Conservation (phyloP, 2,888 invertebrate species). For the Drosophila lacicola region DNA sequence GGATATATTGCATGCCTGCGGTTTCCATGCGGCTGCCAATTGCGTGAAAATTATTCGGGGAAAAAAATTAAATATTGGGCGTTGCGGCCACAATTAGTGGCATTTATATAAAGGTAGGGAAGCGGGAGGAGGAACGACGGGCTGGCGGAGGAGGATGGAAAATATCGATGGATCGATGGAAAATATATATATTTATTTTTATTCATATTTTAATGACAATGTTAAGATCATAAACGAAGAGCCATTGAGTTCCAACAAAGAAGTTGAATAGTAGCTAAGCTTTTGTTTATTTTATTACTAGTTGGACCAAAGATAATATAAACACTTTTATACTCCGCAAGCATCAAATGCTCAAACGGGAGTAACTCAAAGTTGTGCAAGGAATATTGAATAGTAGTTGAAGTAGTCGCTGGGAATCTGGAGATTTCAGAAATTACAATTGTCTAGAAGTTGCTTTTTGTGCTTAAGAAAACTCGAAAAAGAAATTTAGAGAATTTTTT, state of each 20-base stretch:
- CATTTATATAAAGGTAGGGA: conserved; percentile 46
- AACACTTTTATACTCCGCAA: conserved; percentile 1
- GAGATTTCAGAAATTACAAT: too few species aligned
- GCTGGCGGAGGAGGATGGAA: background rate
- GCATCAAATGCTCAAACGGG: background rate
- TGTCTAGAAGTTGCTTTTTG: too few species aligned
- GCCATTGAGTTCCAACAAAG: conserved; percentile 8
- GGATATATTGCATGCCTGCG: conserved; percentile 51
- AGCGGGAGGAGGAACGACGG: background rate
- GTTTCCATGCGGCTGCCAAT: conserved; percentile 38
- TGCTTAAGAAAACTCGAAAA: too few species aligned
- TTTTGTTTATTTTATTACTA: conserved; percentile 26
- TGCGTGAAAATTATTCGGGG: conserved; percentile 15
- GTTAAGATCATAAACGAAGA: background rate
- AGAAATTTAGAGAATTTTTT: too few species aligned
- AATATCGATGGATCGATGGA: background rate
- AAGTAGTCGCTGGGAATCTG: too few species aligned
- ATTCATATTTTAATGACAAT: background rate
- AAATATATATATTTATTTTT: background rate
- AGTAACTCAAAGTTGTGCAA: background rate
- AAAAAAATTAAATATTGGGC: conserved; percentile 37
- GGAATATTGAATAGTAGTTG: background rate
- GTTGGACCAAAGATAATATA: background rate
- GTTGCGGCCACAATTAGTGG: conserved; percentile 66
- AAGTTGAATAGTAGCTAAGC: background rate